phyloP scores from a whole-genome alignment of 2,888 invertebrate genomes.

The Cosmia pyralina region DNA sequence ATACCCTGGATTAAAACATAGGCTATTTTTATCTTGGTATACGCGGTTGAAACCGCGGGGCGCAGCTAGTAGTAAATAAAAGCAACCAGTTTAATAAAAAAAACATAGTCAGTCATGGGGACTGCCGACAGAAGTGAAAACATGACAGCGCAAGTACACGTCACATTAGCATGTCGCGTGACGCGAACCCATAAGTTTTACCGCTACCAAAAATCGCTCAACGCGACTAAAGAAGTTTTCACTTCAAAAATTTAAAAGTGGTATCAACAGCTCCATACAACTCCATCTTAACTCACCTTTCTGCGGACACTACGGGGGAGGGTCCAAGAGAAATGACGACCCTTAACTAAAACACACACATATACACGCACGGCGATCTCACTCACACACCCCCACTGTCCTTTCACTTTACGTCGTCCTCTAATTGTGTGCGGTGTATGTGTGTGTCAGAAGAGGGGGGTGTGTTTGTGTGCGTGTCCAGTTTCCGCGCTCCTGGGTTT shows the following conservation, averaged over 20 bases:
- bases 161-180: too few species aligned
- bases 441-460: slow-evolving; percentile 65
- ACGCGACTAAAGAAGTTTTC: too few species aligned
- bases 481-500: slow-evolving; percentile 89
- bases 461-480: slow-evolving; percentile 84
- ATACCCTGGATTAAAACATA: too few species aligned
- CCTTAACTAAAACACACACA: slow-evolving; percentile 90
- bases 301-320: slow-evolving; percentile 90
- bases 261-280: slow-evolving; percentile 76
- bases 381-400: slow-evolving; percentile 74
- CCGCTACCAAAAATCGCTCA: too few species aligned
- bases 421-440: slow-evolving; percentile 69
- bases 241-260: not conserved
- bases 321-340: slow-evolving; percentile 91
- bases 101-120: too few species aligned
- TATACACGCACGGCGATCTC: slow-evolving; percentile 81
- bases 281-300: slow-evolving; percentile 89
- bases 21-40: too few species aligned
- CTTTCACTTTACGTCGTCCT: slow-evolving; percentile 69
- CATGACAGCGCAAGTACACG: too few species aligned
- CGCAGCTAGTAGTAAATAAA: too few species aligned
- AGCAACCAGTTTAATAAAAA: too few species aligned
- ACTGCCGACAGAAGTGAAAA: too few species aligned
- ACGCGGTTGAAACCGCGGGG: too few species aligned
- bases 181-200: too few species aligned